These are phyloP conservation scores for Falco concolor DNA, from an alignment of 2,797 vertebrate genomes.

Conservation along the genomic window DNA sequence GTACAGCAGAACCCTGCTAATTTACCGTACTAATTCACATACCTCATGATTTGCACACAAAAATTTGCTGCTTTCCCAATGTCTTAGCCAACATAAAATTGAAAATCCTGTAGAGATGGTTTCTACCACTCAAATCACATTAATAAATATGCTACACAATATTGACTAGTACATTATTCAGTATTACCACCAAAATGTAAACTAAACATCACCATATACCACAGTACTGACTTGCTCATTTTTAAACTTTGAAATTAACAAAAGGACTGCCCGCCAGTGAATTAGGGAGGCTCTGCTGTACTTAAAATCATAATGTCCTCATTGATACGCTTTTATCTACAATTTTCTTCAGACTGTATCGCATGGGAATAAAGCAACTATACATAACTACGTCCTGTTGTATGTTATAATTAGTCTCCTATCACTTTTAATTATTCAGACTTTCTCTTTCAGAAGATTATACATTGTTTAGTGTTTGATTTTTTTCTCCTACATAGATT, in stretches of 20 bases:
- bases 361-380: not conserved
- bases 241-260: not conserved
- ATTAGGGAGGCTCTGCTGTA: not conserved
- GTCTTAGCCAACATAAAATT: not conserved
- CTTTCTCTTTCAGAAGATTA: not conserved
- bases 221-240: not conserved
- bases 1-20: slow-evolving; percentile 43
- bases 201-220: not conserved
- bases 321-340: not conserved
- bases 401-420: not conserved
- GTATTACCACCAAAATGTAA: not conserved
- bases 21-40: not conserved
- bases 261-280: not conserved
- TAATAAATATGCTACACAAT: not conserved
- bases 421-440: not conserved
- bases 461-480: not conserved
- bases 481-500: not conserved
- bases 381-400: not conserved
- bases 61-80: not conserved
- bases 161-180: not conserved
- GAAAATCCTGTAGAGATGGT: not conserved
- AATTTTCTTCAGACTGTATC: not conserved
- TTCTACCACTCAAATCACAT: not conserved
- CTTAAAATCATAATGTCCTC: not conserved
- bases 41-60: not conserved